A percentile compares a stretch with the other conserved stretches of the same genome.
phyloP scores from a whole-genome alignment of 2,888 invertebrate genomes.

The Tanytarsus gracilentus region DNA sequence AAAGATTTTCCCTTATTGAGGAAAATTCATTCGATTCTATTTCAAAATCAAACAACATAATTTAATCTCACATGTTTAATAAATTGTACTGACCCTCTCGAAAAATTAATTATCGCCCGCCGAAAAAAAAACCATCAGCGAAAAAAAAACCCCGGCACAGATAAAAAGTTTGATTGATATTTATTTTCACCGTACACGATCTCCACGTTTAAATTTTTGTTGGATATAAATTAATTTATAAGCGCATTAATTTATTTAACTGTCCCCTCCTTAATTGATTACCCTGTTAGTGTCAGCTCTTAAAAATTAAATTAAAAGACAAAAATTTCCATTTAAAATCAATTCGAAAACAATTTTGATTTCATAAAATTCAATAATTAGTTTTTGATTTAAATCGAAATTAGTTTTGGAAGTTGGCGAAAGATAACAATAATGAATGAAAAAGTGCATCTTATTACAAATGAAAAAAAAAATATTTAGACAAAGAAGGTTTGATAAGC shows the following conservation, averaged over 20 bases:
- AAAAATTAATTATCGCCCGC: background rate
- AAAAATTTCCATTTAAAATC: background rate
- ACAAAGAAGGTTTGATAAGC: slow-evolving; percentile 2
- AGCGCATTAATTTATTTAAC: slow-evolving; percentile 1
- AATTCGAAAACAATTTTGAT: no score
- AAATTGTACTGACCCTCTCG: background rate
- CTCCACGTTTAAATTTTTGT: background rate
- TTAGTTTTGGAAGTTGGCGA: background rate
- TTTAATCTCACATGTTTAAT: background rate
- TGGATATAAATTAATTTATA: background rate
- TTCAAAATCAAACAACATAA: slow-evolving; percentile 27
- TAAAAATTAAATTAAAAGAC: background rate
- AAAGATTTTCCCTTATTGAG: slow-evolving; percentile 36
- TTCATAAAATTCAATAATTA: no score
- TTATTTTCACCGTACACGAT: slow-evolving; percentile 20
- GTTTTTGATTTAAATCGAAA: no score
- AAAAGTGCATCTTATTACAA: slow-evolving; percentile 17
- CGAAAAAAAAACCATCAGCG: background rate
- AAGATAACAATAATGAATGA: slow-evolving; percentile 8
- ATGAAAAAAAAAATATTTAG: background rate
- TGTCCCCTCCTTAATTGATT: background rate
- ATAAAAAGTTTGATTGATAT: slow-evolving; percentile 10
- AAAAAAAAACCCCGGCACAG: background rate
- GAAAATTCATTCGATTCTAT: slow-evolving; percentile 33
- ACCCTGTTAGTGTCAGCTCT: no score